Percentiles rank a stretch among this genome's conserved stretches.
Conservation (phyloP, 2,113 vertebrate genomes). For the Percopsis transmontana region DNA sequence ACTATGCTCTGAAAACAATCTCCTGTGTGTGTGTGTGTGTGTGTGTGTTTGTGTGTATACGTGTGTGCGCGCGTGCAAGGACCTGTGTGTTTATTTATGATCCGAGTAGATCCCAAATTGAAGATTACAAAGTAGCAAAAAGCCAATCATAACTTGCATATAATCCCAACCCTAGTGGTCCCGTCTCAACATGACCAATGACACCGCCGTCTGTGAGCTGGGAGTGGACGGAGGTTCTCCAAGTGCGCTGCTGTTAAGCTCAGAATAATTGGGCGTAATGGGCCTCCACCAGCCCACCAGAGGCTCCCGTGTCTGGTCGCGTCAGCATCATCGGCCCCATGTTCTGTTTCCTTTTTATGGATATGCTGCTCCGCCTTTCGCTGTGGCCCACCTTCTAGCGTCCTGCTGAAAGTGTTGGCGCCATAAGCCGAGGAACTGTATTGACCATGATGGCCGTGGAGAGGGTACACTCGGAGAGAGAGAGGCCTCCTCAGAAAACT, state of each 20-base stretch:
- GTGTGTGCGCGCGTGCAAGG: not conserved
- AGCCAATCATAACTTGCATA: not conserved
- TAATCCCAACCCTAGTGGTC: conserved; percentile 7
- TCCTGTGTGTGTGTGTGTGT: conserved; percentile 19
- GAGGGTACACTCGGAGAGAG: conserved; percentile 26
- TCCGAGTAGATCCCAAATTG: conserved; percentile 38
- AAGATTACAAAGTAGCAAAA: conserved; percentile 21
- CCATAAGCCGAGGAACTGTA: conserved; percentile 15
- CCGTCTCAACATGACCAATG: conserved; percentile 19
- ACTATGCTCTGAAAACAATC: conserved; percentile 54
- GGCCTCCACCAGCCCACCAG: conserved; percentile 30
- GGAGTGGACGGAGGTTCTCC: conserved; percentile 10
- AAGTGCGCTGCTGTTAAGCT: conserved; percentile 30
- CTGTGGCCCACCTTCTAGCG: conserved; percentile 25
- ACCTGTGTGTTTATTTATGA: conserved; percentile 1
- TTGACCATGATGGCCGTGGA: conserved; percentile 39
- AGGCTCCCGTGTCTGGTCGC: conserved; percentile 38
- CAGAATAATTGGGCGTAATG: conserved; percentile 29
- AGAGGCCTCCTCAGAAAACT: conserved; percentile 56
- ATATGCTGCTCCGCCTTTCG: conserved; percentile 30
- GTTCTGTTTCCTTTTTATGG: conserved; percentile 49
- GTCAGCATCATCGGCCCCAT: conserved; percentile 45
- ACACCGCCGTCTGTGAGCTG: conserved; percentile 13
- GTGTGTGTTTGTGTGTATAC: conserved; percentile 5
- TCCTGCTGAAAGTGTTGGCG: conserved; percentile 37